Percentiles rank a stretch among this genome's conserved stretches.
These are phyloP conservation scores for Neoaliturus tenellus DNA, from an alignment of 2,888 invertebrate genomes.

Conservation along the genomic window DNA sequence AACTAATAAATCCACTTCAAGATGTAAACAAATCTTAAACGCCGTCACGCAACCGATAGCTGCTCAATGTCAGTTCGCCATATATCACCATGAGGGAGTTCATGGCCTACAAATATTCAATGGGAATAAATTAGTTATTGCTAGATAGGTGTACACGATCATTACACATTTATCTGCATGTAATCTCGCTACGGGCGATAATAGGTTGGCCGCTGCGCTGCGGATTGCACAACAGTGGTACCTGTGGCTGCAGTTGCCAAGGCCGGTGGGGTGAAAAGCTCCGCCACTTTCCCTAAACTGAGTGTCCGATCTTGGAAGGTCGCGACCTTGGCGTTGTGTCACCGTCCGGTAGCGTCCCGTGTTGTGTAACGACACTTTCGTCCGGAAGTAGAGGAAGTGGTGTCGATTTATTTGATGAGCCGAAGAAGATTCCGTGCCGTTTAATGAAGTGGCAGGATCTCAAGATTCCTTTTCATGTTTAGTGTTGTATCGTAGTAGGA, in stretches of 20 bases:
- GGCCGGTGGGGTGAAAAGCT: not conserved
- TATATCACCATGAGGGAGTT: not conserved
- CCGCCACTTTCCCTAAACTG: slow-evolving; percentile 8
- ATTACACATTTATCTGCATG: slow-evolving; percentile 15
- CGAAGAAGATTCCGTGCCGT: no score
- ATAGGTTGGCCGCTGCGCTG: not conserved
- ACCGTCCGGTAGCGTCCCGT: not conserved
- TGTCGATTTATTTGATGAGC: no score
- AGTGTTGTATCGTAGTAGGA: no score
- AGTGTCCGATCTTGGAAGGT: not conserved
- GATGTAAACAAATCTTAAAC: no score
- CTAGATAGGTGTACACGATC: slow-evolving; percentile 8
- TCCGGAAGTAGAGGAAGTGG: not conserved
- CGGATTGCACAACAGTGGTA: not conserved
- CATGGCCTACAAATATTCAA: slow-evolving; percentile 3
- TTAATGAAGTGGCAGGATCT: no score
- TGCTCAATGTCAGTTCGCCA: not conserved
- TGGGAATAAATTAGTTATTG: not conserved
- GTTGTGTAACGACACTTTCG: not conserved
- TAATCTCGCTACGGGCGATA: not conserved
- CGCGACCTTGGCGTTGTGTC: not conserved
- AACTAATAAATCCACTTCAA: no score
- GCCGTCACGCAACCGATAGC: no score
- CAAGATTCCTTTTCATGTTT: no score
- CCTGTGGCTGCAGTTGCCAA: not conserved